These are phyloP conservation scores for Drosophila burlai DNA, from an alignment of 1,140 invertebrate species.

Conservation along the genomic window DNA sequence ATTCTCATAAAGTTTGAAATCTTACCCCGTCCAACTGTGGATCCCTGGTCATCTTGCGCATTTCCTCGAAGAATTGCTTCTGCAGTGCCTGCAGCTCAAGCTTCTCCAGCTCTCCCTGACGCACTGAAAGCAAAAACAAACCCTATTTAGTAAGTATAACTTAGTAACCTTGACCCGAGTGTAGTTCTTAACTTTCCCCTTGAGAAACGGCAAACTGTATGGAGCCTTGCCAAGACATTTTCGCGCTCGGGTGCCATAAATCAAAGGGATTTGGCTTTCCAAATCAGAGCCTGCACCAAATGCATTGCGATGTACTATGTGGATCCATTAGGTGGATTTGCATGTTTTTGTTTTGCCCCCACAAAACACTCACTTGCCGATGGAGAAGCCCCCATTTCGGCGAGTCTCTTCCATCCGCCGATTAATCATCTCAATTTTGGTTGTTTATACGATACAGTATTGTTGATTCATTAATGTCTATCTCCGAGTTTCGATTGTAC, in stretches of 20 bases:
- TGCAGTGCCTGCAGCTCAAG: slow-evolving; percentile 43
- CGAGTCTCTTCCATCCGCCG: slow-evolving; percentile 27
- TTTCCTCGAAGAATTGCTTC: slow-evolving; percentile 56
- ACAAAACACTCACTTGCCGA: background rate
- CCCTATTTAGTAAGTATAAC: background rate
- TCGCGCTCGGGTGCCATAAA: slow-evolving; percentile 6
- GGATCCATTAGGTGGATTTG: background rate
- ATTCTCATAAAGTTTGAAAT: too few relatives aligned
- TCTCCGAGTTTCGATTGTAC: slow-evolving; percentile 20
- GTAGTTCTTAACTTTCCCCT: background rate
- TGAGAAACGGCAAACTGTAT: background rate
- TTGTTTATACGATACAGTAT: slow-evolving; percentile 51
- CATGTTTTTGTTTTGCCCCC: background rate
- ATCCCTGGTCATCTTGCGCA: slow-evolving; percentile 39
- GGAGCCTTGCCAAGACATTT: slow-evolving; percentile 19
- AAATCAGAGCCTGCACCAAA: slow-evolving; percentile 5
- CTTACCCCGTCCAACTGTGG: slow-evolving; percentile 35
- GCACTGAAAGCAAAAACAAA: slow-evolving; percentile 13
- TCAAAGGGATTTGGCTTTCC: slow-evolving; percentile 23
- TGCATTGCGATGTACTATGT: background rate
- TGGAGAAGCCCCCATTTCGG: slow-evolving; percentile 5
- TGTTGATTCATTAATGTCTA: slow-evolving; percentile 50
- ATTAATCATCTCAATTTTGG: slow-evolving; percentile 50
- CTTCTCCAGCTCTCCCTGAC: background rate
- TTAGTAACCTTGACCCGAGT: background rate